phyloP scores from a whole-genome alignment of 2,888 invertebrate species.

The Cheilosia pagana region DNA sequence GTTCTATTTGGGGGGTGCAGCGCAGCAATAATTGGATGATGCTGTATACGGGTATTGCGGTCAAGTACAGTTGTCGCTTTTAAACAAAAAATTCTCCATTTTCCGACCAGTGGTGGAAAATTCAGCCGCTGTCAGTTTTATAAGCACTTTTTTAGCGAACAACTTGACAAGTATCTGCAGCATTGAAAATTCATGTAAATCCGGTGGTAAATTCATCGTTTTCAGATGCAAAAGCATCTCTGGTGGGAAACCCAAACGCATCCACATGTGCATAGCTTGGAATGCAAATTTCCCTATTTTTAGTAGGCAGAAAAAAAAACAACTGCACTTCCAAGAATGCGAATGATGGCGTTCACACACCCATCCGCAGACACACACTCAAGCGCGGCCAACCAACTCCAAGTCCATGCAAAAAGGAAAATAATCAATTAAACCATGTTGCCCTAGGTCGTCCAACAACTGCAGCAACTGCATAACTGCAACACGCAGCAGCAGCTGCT shows the following conservation, averaged over 20 bases:
- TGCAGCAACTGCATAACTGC: slow-evolving; percentile 30
- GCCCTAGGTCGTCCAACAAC: slow-evolving; percentile 59
- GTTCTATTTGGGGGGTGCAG: not conserved
- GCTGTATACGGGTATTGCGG: slow-evolving; percentile 44
- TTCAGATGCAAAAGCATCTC: no score
- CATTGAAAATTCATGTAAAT: not conserved
- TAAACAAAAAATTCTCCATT: slow-evolving; percentile 16
- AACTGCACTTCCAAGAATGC: slow-evolving; percentile 42
- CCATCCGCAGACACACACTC: not conserved
- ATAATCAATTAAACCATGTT: slow-evolving; percentile 63
- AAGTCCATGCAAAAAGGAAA: slow-evolving; percentile 19
- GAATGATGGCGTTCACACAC: slow-evolving; percentile 3
- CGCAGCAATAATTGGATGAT: slow-evolving; percentile 7
- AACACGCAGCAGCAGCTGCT: slow-evolving; percentile 26
- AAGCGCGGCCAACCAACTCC: not conserved
- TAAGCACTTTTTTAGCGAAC: not conserved
- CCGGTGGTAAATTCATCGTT: no score
- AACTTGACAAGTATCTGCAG: slow-evolving; percentile 21
- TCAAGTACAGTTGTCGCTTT: slow-evolving; percentile 68
- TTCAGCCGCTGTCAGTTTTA: no score
- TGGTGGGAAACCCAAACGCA: no score
- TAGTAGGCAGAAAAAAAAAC: not conserved
- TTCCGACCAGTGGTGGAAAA: not conserved
- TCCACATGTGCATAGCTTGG: not conserved
- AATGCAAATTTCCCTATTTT: slow-evolving; percentile 3